phyloP scores from a whole-genome alignment of 2,888 invertebrate genomes.

The Dicroscelio sp. region DNA sequence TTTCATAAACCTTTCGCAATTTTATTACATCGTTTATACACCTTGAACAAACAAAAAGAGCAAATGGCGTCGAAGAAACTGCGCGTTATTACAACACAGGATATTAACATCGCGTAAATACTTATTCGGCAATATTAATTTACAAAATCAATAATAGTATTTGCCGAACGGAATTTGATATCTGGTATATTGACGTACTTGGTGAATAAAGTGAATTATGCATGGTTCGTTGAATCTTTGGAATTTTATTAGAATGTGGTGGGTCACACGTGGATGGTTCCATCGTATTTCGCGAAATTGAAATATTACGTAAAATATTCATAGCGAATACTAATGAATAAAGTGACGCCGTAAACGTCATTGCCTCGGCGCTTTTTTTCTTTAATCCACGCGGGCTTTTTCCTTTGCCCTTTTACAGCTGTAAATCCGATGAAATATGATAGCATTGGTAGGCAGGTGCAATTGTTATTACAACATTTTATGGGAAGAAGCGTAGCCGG shows the following conservation, averaged over 20 bases:
- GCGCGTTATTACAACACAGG: background rate
- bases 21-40: background rate
- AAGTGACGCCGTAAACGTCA: constrained; percentile 51
- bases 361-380: background rate
- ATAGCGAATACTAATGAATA: constrained; percentile 68
- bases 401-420: constrained; percentile 21
- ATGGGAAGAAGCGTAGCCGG: constrained; percentile 59
- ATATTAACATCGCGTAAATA: background rate
- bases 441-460: constrained; percentile 57
- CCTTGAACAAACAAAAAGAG: background rate
- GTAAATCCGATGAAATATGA: constrained; percentile 64
- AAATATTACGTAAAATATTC: constrained; percentile 69
- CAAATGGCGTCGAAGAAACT: background rate
- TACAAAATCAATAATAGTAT: constrained; percentile 65
- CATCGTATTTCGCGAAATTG: constrained; percentile 65
- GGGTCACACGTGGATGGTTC: constrained; percentile 68
- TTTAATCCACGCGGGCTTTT: background rate
- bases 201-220: constrained; percentile 68
- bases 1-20: too few relatives aligned
- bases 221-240: constrained; percentile 71
- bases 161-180: constrained; percentile 68
- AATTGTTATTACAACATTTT: constrained; percentile 67
- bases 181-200: constrained; percentile 69
- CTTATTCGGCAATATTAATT: constrained; percentile 42
- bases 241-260: constrained; percentile 76